Base-by-base conservation (phyloP, 2,113 vertebrate genomes). In the Tapirus terrestris region DNA sequence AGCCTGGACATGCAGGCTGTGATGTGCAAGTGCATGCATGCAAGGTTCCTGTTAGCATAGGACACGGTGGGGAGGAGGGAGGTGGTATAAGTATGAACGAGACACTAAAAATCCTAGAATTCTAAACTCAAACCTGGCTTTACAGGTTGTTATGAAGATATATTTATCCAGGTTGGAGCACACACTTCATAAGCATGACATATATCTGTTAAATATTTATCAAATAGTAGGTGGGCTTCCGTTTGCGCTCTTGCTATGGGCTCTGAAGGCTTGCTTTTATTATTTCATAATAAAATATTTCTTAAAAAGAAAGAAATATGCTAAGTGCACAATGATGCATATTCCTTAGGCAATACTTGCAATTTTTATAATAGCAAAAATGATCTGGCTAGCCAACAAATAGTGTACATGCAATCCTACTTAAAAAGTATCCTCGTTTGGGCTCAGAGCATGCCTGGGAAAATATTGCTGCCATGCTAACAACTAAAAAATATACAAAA, bases 351-450 rank as follows among this genome's bases (percentile, higher is more conserved):
- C 0, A 82, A 56, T 18, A 53, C 2, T 25, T 85, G 17, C n/a
- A 53, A 70, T 45, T 76, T 87, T 94, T 82, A 68, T 18, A 56
- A 84, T 2, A 77, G 61, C 48, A 96, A 72, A 87, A 94, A 70
- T 93, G 36, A 81, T 16, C 8, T 80, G 36, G 11, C 29, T 56
- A 75, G n/a, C 4, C 58, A 39, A 81, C 84, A 89, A 21, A 65
- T 18, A 81, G 27, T 60, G 7, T 45, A 81, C 8, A 61, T 17
- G 23, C 17, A 88, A 33, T 73, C 13, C 3, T 67, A 83, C 63
- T 48, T 58, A n/a, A 63, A 48, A 68, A 33, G 21, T 13, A 61
- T 48, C 58, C 13, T 85, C 76, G 43, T 12, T 58, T 85, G 36
- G 67, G 29, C 29, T 6, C 23, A 67, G 76, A 95, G 76, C 53